A percentile compares a stretch with the other conserved stretches of the same genome.
Conservation (phyloP, 2,113 vertebrate species). For the Sardina pilchardus region DNA sequence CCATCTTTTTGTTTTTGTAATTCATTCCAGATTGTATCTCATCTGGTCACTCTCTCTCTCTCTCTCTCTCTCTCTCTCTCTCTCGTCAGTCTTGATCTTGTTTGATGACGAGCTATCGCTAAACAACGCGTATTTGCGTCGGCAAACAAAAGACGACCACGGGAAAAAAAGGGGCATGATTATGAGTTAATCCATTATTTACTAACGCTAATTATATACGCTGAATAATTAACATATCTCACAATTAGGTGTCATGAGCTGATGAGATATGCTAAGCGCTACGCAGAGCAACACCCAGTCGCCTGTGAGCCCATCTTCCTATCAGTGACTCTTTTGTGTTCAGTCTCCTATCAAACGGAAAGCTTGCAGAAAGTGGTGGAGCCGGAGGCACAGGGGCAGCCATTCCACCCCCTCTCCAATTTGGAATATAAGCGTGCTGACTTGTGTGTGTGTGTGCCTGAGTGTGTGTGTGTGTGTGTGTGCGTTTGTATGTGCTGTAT, state of each 20-base stretch:
- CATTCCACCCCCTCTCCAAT: not conserved
- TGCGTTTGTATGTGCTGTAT: not conserved
- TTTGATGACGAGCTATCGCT: not conserved
- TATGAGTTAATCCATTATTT: conserved; percentile 50
- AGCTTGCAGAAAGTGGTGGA: not conserved
- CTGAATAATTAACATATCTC: conserved; percentile 60
- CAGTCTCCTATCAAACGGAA: not conserved
- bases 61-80: not conserved
- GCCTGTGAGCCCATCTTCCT: not conserved
- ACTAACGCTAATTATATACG: conserved; percentile 57
- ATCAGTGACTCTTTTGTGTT: not conserved
- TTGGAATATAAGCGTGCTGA: not conserved
- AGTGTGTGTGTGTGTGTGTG: not conserved
- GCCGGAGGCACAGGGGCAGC: not conserved
- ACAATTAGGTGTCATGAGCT: conserved; percentile 52
- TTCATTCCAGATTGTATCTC: not conserved
- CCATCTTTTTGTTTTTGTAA: not conserved
- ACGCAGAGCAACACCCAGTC: not conserved
- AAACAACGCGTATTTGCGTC: not conserved
- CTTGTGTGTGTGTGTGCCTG: conserved; percentile 5
- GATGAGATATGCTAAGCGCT: not conserved
- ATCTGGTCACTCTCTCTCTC: not conserved
- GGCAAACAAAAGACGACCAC: not conserved
- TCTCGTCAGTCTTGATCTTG: not conserved
- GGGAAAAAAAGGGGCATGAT: conserved; percentile 35